These are phyloP conservation scores for Ibidorhyncha struthersii DNA, from an alignment of 2,113 vertebrate species.

Conservation along the genomic window DNA sequence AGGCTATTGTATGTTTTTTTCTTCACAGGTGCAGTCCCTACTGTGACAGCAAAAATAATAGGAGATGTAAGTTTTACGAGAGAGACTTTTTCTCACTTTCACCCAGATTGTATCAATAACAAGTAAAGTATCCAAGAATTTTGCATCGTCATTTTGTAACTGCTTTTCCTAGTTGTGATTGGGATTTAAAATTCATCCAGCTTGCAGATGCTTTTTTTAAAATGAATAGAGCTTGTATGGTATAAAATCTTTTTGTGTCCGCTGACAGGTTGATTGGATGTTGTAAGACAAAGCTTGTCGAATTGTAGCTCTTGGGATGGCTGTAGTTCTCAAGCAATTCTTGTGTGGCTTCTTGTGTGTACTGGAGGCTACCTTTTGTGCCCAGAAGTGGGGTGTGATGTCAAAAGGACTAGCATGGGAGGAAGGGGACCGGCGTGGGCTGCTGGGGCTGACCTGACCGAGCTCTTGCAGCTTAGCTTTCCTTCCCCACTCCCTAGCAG, in stretches of 20 bases:
- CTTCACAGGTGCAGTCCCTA: constrained; percentile 87
- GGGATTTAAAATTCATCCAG: neutral
- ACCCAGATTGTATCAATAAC: neutral
- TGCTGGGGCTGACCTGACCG: neutral
- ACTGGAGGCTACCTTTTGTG: neutral
- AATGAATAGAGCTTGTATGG: neutral
- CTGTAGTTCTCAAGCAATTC: neutral
- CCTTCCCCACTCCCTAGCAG: neutral
- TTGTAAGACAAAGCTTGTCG: neutral
- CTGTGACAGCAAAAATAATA: constrained; percentile 89
- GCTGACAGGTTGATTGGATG: neutral
- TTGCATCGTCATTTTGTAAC: neutral
- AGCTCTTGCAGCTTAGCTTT: neutral
- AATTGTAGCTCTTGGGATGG: neutral
- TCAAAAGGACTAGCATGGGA: neutral
- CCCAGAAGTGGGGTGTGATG: neutral
- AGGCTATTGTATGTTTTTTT: constrained; percentile 13
- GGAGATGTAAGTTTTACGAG: constrained; percentile 87
- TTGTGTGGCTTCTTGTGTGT: neutral
- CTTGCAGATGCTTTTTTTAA: neutral
- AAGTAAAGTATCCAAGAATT: neutral
- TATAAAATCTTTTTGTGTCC: neutral
- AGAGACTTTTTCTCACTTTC: constrained; percentile 17
- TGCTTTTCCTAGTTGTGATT: neutral
- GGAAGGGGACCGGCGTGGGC: neutral